These are phyloP conservation scores for Exephanes ischioxanthus DNA, from an alignment of 2,888 invertebrate genomes.

Conservation along the genomic window DNA sequence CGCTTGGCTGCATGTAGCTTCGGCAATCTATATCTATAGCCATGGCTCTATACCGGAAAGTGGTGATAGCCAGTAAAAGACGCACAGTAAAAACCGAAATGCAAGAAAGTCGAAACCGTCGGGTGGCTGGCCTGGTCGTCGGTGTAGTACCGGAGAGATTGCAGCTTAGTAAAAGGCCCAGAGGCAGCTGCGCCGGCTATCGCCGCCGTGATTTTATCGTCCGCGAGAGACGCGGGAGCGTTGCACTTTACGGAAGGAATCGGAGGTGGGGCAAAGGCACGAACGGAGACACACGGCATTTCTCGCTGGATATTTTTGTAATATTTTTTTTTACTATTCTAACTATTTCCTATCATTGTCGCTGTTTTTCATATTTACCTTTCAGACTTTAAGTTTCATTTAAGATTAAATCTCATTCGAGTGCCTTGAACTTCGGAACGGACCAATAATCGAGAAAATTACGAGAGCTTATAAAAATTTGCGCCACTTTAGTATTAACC, in stretches of 20 bases:
- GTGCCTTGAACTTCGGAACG: no score
- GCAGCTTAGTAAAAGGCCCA: conserved; percentile 59
- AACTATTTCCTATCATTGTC: background rate
- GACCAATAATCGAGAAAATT: no score
- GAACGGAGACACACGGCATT: conserved; percentile 23
- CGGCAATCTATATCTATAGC: conserved; percentile 8
- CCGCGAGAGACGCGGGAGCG: conserved; percentile 68
- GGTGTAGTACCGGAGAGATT: conserved; percentile 40
- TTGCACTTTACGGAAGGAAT: conserved; percentile 74
- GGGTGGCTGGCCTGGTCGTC: background rate
- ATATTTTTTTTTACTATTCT: background rate
- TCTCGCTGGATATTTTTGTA: background rate
- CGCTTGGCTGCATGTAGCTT: conserved; percentile 4
- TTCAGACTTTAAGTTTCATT: background rate
- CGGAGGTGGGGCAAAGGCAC: conserved; percentile 69
- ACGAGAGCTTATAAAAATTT: no score
- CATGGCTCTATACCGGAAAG: conserved; percentile 54
- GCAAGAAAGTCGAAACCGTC: conserved; percentile 65
- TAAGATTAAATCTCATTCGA: no score
- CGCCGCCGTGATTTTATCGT: conserved; percentile 62
- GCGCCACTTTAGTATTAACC: no score
- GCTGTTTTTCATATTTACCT: background rate
- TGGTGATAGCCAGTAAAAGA: conserved; percentile 60
- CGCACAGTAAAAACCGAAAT: conserved; percentile 62
- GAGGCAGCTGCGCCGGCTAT: conserved; percentile 34